Percentiles rank a stretch among this genome's conserved stretches.
Evolutionary conservation across 37 sponge, comb jelly and placozoan genomes (phyloP).

Genomic region (Aphrocallistes beatrix): DNA sequence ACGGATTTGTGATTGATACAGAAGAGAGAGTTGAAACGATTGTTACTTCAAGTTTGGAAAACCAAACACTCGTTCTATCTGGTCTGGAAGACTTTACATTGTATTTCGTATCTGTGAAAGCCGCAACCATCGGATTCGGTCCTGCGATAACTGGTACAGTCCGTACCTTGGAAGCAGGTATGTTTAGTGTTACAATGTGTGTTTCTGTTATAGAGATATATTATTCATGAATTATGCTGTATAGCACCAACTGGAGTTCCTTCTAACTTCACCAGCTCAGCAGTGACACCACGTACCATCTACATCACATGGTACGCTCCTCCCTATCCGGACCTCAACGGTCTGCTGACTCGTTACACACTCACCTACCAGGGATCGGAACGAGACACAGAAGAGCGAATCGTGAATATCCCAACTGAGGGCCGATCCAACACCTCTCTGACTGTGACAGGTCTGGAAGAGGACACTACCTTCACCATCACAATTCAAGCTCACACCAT

Average conservation of each 20-base stretch:
- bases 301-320: background rate
- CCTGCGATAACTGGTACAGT: background rate
- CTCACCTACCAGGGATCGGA: conserved; percentile 11
- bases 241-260: background rate
- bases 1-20: background rate
- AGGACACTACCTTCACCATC: background rate
- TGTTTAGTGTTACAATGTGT: no score
- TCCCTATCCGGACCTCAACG: background rate
- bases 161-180: background rate
- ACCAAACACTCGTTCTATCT: background rate
- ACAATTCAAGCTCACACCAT: background rate
- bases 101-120: background rate
- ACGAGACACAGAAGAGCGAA: background rate
- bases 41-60: background rate
- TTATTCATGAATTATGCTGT: no score
- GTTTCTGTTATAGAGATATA: no score
- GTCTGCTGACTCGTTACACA: background rate
- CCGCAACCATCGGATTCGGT: background rate
- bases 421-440: background rate
- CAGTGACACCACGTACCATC: background rate
- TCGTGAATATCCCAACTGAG: background rate
- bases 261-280: background rate
- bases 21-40: background rate
- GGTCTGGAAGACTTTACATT: background rate
- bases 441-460: background rate